Conservation (phyloP, 1,140 invertebrate species). For the Acromyrmex heyeri region DNA sequence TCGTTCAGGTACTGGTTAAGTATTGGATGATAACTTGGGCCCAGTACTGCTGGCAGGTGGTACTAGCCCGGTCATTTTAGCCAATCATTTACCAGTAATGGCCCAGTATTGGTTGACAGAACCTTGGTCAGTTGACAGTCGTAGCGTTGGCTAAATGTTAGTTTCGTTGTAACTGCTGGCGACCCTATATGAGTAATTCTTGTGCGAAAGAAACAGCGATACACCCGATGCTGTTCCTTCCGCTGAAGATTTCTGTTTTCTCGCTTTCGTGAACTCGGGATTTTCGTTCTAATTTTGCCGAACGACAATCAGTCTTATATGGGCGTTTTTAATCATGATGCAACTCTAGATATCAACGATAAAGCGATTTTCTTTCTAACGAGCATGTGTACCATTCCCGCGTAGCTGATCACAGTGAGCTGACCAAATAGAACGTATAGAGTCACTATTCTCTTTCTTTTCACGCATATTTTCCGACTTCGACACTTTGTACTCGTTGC, state of each 20-base stretch:
- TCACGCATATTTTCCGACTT: not conserved
- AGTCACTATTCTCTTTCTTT: not conserved
- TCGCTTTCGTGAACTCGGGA: not conserved
- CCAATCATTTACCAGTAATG: too few relatives aligned
- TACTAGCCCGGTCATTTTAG: too few relatives aligned
- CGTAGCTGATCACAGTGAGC: slow-evolving; percentile 13
- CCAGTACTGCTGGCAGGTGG: too few relatives aligned
- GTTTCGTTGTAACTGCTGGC: too few relatives aligned
- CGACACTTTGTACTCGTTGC: not conserved
- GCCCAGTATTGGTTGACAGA: too few relatives aligned
- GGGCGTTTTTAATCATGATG: not conserved
- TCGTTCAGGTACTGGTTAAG: too few relatives aligned
- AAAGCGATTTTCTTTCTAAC: slow-evolving; percentile 12
- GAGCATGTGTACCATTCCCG: not conserved
- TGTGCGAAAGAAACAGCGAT: not conserved
- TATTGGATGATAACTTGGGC: too few relatives aligned
- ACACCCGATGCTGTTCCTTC: not conserved
- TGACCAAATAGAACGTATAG: not conserved
- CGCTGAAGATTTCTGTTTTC: not conserved
- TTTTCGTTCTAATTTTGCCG: slow-evolving; percentile 1
- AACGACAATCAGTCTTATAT: slow-evolving; percentile 18
- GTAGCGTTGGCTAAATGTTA: too few relatives aligned
- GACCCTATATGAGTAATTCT: not conserved
- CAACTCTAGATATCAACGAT: not conserved
- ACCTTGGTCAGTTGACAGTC: too few relatives aligned